A percentile compares a stretch with the other conserved stretches of the same genome.
These are phyloP conservation scores for Globodera rostochiensis DNA, from an alignment of 1,140 invertebrate genomes.

Conservation along the genomic window DNA sequence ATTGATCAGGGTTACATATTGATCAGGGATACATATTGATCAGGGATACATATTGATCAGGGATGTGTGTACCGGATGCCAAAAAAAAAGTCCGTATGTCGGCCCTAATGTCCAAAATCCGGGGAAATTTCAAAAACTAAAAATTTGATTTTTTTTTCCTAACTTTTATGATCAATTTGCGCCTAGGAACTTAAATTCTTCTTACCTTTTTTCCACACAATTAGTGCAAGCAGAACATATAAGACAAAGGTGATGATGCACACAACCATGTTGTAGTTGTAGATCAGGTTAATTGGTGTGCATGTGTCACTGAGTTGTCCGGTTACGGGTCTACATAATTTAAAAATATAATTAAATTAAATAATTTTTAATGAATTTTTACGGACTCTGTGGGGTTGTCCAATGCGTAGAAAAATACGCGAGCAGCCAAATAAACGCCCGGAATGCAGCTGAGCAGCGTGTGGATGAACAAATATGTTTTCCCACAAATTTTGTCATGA, in stretches of 20 bases:
- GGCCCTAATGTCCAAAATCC: too few species aligned
- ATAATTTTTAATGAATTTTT: background rate
- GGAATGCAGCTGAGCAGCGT: background rate
- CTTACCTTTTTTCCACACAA: background rate
- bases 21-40: too few species aligned
- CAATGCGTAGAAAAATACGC: background rate
- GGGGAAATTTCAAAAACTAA: too few species aligned
- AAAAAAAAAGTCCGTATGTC: too few species aligned
- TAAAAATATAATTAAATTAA: background rate
- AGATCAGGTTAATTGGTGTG: conserved; percentile 26
- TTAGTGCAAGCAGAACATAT: conserved; percentile 12
- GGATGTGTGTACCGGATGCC: too few species aligned
- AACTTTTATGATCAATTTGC: too few species aligned
- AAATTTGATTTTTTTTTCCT: too few species aligned
- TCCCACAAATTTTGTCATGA: background rate
- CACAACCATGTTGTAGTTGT: conserved; percentile 21
- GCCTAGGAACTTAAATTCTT: background rate
- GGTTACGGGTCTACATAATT: conserved; percentile 15
- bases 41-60: too few species aligned
- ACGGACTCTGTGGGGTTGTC: background rate
- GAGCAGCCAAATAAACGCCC: background rate
- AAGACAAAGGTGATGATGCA: conserved; percentile 13
- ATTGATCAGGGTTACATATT: too few species aligned
- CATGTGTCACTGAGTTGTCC: conserved; percentile 29
- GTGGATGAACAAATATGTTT: conserved; percentile 6